Conservation (phyloP, 2,113 vertebrate species). For the Miniopterus natalensis region DNA sequence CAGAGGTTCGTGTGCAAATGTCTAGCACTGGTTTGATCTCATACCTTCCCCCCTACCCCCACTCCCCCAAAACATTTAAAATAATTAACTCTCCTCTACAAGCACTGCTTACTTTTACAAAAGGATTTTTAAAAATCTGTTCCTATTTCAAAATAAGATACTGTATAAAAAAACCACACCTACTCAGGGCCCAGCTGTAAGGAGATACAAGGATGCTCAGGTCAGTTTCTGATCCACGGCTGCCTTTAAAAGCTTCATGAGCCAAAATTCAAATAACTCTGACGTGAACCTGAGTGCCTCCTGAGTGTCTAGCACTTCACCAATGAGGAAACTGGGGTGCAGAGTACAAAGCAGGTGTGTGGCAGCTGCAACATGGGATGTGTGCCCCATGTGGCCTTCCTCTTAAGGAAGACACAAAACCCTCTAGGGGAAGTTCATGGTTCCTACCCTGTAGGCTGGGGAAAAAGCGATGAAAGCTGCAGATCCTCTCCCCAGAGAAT, state of each 20-base stretch:
- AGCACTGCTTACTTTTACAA: background rate
- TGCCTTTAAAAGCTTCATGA: background rate
- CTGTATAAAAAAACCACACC: background rate
- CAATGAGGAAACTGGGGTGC: background rate
- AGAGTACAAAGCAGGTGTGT: background rate
- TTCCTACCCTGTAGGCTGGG: background rate
- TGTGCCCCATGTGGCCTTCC: background rate
- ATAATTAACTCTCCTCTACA: background rate
- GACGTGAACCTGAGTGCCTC: background rate
- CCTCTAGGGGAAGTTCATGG: accelerated
- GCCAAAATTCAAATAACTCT: background rate
- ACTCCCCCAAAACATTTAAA: background rate
- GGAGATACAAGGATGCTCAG: accelerated
- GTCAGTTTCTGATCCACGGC: background rate
- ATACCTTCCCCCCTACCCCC: background rate
- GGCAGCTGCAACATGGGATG: accelerated
- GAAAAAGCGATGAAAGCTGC: background rate
- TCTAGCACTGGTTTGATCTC: background rate
- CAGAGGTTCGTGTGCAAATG: no score
- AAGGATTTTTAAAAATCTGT: background rate
- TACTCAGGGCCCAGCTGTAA: background rate
- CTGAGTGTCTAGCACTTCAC: background rate
- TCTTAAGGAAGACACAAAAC: background rate
- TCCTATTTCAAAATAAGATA: background rate
- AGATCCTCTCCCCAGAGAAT: background rate